Percentiles rank a stretch among this genome's conserved stretches.
These are phyloP conservation scores for Pterocles gutturalis DNA, from an alignment of 2,113 vertebrate species.

Conservation along the genomic window DNA sequence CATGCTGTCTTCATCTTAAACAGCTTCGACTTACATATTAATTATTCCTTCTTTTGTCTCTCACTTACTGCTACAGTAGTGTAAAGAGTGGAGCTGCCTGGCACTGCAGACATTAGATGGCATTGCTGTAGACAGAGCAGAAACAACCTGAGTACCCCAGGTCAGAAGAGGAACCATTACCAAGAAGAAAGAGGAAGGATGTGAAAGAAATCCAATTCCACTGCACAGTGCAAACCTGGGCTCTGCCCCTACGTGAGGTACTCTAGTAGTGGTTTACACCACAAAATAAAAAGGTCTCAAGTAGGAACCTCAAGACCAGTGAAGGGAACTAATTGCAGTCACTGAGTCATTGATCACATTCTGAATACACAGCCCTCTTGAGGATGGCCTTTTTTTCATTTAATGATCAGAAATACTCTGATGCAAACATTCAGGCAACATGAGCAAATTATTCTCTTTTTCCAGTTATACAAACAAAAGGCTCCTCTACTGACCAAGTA, in stretches of 20 bases:
- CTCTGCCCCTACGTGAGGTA: background rate
- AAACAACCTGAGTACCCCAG: background rate
- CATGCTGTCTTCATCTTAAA: background rate
- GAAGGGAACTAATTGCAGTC: background rate
- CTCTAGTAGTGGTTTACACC: background rate
- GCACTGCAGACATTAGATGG: background rate
- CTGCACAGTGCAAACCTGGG: background rate
- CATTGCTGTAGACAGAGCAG: background rate
- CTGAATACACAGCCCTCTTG: background rate
- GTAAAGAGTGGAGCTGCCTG: background rate
- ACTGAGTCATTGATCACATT: background rate
- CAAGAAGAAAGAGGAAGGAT: background rate
- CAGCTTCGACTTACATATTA: background rate
- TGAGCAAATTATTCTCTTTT: background rate
- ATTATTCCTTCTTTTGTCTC: background rate
- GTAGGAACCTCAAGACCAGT: background rate
- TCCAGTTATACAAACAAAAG: background rate
- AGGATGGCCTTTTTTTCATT: background rate
- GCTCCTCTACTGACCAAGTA: background rate
- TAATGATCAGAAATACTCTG: background rate
- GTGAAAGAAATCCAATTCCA: background rate
- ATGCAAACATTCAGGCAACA: background rate
- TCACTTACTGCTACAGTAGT: background rate
- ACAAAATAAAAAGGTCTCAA: background rate
- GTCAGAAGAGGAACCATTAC: background rate